phyloP scores from a whole-genome alignment of 2,113 vertebrate genomes.

The Halcyon malimbica region DNA sequence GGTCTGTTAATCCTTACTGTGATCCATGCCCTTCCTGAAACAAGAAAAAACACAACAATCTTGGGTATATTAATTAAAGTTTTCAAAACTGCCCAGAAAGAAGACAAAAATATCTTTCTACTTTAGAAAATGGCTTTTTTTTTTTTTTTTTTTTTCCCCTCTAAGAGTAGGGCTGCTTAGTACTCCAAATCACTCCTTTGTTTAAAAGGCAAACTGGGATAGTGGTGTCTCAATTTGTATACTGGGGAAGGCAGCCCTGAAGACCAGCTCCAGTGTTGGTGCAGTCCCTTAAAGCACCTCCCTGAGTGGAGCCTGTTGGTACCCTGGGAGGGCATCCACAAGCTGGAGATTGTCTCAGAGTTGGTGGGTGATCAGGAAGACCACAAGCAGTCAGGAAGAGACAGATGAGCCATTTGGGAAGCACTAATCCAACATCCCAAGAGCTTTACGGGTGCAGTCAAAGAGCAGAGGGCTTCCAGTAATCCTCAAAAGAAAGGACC shows the following conservation, averaged over 20 bases:
- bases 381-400: neutral
- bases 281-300: neutral
- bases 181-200: neutral
- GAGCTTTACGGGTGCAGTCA: neutral
- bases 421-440: accelerated
- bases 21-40: neutral
- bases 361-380: neutral
- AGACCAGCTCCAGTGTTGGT: neutral
- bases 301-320: neutral
- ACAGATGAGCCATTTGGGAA: neutral
- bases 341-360: neutral
- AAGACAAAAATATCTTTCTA: neutral
- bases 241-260: neutral
- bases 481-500: neutral
- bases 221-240: neutral
- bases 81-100: neutral
- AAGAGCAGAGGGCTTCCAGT: neutral
- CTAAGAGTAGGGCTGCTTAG: neutral
- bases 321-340: neutral
- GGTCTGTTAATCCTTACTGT: neutral
- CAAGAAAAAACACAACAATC: neutral
- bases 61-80: neutral
- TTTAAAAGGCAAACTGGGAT: neutral
- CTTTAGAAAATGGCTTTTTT: neutral
- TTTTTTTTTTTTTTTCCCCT: neutral